Evolutionary conservation across 2,888 invertebrate genomes (phyloP).

Genomic region (Heteromurus nitidus): DNA sequence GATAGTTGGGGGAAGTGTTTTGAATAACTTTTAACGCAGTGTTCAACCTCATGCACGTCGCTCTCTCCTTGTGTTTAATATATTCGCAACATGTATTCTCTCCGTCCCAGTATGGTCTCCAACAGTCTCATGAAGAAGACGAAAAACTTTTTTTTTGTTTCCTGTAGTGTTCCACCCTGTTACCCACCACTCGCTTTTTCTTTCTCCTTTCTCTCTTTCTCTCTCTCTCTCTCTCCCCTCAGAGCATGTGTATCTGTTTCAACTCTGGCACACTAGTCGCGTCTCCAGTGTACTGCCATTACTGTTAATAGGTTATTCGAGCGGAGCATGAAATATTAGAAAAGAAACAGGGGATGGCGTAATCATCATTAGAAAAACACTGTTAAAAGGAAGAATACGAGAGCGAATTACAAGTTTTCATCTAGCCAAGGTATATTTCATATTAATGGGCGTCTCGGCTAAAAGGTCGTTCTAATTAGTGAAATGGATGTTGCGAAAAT

Average conservation of each 20-base stretch:
- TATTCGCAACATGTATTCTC: conserved; percentile 39
- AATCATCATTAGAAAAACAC: conserved; percentile 35
- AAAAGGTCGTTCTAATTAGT: conserved; percentile 56
- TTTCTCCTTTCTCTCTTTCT: conserved; percentile 9
- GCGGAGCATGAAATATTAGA: conserved; percentile 23
- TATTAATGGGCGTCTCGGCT: conserved; percentile 44
- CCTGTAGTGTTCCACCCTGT: conserved; percentile 53
- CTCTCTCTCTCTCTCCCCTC: conserved; percentile 5
- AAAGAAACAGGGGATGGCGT: conserved; percentile 26
- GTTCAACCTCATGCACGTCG: conserved; percentile 18
- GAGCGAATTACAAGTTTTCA: conserved; percentile 38
- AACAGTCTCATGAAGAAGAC: conserved; percentile 9
- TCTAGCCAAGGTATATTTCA: conserved; percentile 32
- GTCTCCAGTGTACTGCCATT: conserved; percentile 33
- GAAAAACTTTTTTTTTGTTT: conserved; percentile 43
- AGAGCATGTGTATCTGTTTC: too few relatives aligned
- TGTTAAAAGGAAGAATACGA: conserved; percentile 29
- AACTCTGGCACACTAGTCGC: too few relatives aligned
- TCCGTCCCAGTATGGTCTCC: neutral
- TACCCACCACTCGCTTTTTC: conserved; percentile 40
- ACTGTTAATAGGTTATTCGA: conserved; percentile 57
- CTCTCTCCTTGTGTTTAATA: conserved; percentile 41
- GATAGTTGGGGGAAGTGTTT: conserved; percentile 26
- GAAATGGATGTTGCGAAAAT: conserved; percentile 56
- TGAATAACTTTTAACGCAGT: conserved; percentile 35